These are phyloP conservation scores for Gasteruption jaculator DNA, from an alignment of 2,888 invertebrate genomes.

Conservation along the genomic window DNA sequence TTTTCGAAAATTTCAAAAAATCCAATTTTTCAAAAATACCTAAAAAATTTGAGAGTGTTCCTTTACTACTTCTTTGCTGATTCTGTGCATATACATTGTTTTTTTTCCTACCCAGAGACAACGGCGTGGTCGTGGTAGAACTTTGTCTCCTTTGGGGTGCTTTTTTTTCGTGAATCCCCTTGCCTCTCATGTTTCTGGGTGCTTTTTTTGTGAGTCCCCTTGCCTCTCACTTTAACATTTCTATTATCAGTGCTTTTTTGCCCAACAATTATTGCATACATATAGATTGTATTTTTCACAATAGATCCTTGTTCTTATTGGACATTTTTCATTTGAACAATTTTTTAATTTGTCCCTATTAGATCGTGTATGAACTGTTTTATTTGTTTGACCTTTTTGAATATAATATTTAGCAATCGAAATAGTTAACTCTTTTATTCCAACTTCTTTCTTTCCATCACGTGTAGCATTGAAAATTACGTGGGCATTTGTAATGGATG, in stretches of 20 bases:
- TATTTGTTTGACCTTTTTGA: slow-evolving; percentile 8
- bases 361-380: slow-evolving; percentile 8
- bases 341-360: slow-evolving; percentile 7
- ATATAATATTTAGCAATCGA: too few species aligned
- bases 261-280: slow-evolving; percentile 6
- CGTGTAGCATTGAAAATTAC: neutral
- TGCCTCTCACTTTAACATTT: slow-evolving; percentile 4
- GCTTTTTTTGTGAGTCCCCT: too few species aligned
- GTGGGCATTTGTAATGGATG: slow-evolving; percentile 1
- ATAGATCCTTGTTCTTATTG: slow-evolving; percentile 9
- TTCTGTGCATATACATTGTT: slow-evolving; percentile 3
- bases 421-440: too few species aligned
- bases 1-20: too few species aligned
- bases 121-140: too few species aligned
- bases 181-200: too few species aligned
- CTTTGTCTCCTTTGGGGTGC: too few species aligned
- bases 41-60: too few species aligned
- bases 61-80: slow-evolving; percentile 9
- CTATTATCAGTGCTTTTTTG: slow-evolving; percentile 2
- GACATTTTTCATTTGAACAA: slow-evolving; percentile 10
- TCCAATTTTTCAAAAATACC: too few species aligned
- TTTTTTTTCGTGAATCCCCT: too few species aligned
- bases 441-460: slow-evolving; percentile 1
- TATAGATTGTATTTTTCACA: slow-evolving; percentile 7
- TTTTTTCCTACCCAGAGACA: slow-evolving; percentile 7